Base-by-base conservation (phyloP, 2,797 vertebrate species). In the Cheirogaleus major region DNA sequence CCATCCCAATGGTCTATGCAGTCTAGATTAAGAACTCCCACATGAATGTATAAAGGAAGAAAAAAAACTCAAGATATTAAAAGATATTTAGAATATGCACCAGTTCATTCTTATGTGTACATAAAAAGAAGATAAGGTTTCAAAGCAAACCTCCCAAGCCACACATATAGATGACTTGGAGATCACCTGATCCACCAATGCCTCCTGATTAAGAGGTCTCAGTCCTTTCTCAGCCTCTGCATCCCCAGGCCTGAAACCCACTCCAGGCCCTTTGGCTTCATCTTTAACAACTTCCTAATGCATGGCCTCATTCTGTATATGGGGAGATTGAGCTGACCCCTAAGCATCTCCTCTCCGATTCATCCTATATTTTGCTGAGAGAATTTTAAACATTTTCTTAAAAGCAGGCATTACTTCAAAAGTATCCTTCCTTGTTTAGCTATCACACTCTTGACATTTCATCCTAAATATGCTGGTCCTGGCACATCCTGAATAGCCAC, bases 381-480 rank as follows among this genome's bases (percentile, higher is more conserved):
- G 63, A 82, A 89, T 57, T 82, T 43, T 61, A 84, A 67, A 72
- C 73, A 87, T 95, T 92, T 86, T 91, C 72, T 89, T 85, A 75
- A 90, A 97, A 95, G 35, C 41, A 76, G 14, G 14, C 30, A 76
- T 95, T 82, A 92, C 95, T 75, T 92, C 59, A 82, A 78, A 96
- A 85, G 18, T 43, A 79, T n/a, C 41, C 38, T 91, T 72, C 9
- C 73, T 59, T 88, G 50, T 35, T 78, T 45, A 73, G 38, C 81
- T 72, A 50, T 59, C 67, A 90, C 45, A 69, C 48, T 76, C 35
- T 59, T 48, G 70, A 45, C 35, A 93, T 88, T 82, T 92, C 72
- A 81, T 72, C n/a, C 55, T 79, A 82, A 69, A 67, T 75, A 61
- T 41, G 52, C 72, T n/a, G 13, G 61, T 73, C 72, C 52, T 85